Percentiles rank a stretch among this genome's conserved stretches.
phyloP scores from a whole-genome alignment of 92 coral and sea anemone species.

The Paragorgia papillata region DNA sequence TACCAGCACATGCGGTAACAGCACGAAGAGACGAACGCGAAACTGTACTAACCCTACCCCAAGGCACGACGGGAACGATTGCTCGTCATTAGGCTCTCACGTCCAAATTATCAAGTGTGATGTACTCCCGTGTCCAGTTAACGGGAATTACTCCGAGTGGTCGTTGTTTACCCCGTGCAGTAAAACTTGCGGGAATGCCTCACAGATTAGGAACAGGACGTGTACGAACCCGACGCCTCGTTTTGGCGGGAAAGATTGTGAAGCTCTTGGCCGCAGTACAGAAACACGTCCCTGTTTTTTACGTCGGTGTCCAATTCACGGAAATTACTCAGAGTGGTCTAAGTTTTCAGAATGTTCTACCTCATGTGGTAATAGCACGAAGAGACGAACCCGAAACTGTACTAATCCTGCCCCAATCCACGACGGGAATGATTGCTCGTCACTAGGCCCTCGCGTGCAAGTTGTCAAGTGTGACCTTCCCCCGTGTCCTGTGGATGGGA shows the following conservation, averaged over 20 bases:
- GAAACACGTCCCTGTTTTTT: constrained; percentile 57
- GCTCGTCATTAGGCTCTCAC: constrained; percentile 37
- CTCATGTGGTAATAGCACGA: constrained; percentile 78
- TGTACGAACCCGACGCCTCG: constrained; percentile 42
- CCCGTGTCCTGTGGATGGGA: constrained; percentile 81
- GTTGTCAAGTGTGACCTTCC: constrained; percentile 52
- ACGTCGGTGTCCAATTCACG: constrained; percentile 64
- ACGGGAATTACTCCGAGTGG: constrained; percentile 52
- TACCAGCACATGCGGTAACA: constrained; percentile 45
- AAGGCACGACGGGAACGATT: constrained; percentile 47
- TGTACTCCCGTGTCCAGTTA: constrained; percentile 36
- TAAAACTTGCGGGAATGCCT: constrained; percentile 47
- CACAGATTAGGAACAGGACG: constrained; percentile 32
- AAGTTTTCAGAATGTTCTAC: constrained; percentile 62
- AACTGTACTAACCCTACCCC: constrained; percentile 48
- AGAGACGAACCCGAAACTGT: constrained; percentile 62
- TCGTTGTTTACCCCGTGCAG: constrained; percentile 32
- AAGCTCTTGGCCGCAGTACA: constrained; percentile 45
- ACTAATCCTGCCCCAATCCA: constrained; percentile 68
- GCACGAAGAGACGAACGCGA: constrained; percentile 33
- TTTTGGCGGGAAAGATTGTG: constrained; percentile 55
- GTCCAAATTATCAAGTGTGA: constrained; percentile 33
- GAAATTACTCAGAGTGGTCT: constrained; percentile 74
- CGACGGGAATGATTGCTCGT: constrained; percentile 72
- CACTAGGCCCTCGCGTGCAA: constrained; percentile 59